Percentiles rank a stretch among this genome's conserved stretches.
Evolutionary conservation across 2,888 invertebrate species (phyloP).

Genomic region (Catocala nupta): DNA sequence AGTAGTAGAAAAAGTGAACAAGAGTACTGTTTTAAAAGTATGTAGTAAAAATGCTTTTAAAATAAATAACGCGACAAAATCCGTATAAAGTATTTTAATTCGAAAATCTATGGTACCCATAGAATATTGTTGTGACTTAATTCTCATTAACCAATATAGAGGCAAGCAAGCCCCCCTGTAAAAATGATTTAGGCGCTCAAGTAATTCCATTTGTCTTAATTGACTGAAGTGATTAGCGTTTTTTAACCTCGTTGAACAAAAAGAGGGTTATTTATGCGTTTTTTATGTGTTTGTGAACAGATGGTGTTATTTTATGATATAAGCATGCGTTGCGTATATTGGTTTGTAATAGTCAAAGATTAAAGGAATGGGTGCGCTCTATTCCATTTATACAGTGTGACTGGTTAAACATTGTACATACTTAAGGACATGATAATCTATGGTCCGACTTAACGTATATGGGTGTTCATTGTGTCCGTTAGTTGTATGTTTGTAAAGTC

Average conservation of each 20-base stretch:
- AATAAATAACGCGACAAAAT: too few species aligned
- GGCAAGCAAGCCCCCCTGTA: slow-evolving; percentile 27
- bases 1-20: too few species aligned
- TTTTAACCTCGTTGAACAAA: slow-evolving; percentile 23
- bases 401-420: too few species aligned
- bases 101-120: neutral
- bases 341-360: too few species aligned
- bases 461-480: too few species aligned
- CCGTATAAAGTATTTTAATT: neutral
- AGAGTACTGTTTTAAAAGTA: too few species aligned
- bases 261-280: slow-evolving; percentile 15
- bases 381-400: too few species aligned
- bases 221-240: slow-evolving; percentile 38
- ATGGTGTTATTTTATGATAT: slow-evolving; percentile 1
- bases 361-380: too few species aligned
- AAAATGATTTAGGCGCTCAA: slow-evolving; percentile 43
- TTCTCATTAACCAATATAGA: slow-evolving; percentile 10
- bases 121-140: slow-evolving; percentile 8
- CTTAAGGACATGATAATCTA: too few species aligned
- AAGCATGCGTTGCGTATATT: neutral
- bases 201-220: slow-evolving; percentile 43
- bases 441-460: too few species aligned
- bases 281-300: slow-evolving; percentile 1
- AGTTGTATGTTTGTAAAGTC: too few species aligned
- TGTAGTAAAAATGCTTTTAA: too few species aligned